These are phyloP conservation scores for Ethmia dodecea DNA, from an alignment of 2,888 invertebrate species.

Conservation along the genomic window DNA sequence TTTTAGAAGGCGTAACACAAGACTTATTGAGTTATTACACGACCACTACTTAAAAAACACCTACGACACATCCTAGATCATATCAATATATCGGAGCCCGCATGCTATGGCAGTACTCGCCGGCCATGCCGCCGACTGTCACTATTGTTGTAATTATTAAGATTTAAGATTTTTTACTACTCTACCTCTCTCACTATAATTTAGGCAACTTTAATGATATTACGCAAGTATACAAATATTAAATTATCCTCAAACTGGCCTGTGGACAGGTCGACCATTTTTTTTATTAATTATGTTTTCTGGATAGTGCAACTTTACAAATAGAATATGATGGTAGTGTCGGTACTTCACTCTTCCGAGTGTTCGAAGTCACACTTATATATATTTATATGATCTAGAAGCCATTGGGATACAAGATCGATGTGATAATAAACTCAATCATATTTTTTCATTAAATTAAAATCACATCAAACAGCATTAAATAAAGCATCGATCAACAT, in stretches of 20 bases:
- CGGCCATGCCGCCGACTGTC: slow-evolving; percentile 31
- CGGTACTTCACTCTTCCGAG: too few relatives aligned
- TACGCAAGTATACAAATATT: slow-evolving; percentile 56
- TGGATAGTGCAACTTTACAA: slow-evolving; percentile 17
- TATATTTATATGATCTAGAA: slow-evolving; percentile 78
- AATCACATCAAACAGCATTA: too few relatives aligned
- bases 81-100: slow-evolving; percentile 70
- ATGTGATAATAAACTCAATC: slow-evolving; percentile 35
- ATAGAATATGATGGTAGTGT: too few relatives aligned
- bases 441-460: too few relatives aligned
- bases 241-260: slow-evolving; percentile 52
- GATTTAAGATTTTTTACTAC: slow-evolving; percentile 59
- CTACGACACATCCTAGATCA: slow-evolving; percentile 77
- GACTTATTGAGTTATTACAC: slow-evolving; percentile 60
- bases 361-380: slow-evolving; percentile 22
- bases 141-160: slow-evolving; percentile 42
- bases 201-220: slow-evolving; percentile 64
- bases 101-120: slow-evolving; percentile 54
- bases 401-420: slow-evolving; percentile 54
- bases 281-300: slow-evolving; percentile 9
- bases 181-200: slow-evolving; percentile 71
- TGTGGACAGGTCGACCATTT: slow-evolving; percentile 43
- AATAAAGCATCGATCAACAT: too few relatives aligned
- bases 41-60: slow-evolving; percentile 75
- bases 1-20: slow-evolving; percentile 71